Evolutionary conservation across 2,888 invertebrate species (phyloP), one percentile per base, ranked within the genome.

Genomic region (Scrobipalpa costella): DNA sequence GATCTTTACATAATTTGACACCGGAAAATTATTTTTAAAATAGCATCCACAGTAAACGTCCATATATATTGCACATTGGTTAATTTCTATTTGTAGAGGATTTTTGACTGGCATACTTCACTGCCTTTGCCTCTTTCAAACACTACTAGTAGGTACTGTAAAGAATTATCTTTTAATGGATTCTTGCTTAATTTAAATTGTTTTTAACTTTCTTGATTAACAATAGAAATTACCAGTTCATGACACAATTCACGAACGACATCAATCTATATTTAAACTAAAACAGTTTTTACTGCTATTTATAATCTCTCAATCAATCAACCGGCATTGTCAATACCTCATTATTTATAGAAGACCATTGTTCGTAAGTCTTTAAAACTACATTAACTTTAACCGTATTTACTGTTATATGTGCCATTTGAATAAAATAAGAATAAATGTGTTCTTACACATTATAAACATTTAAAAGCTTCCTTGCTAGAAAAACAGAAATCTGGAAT

Each of bases 1-100:
- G 33, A 9, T 38, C 15, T 19, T 57, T 60, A 64, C 60, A 60
- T 33, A 7, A 34, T 27, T 55, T 55, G n/a, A 27, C n/a, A 55
- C 8, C n/a, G 34, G 55, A 55, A 55, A 55, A 55, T 55, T 55
- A 15, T 34, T n/a, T 1, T 13, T n/a, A 8, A 17, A 50, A 50
- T 44, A 27, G 21, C 50, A 52, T 13, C 19, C 11, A 19, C 50
- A 8, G 19, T 50, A 50, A n/a, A n/a, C n/a, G n/a, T n/a, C n/a
- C n/a, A n/a, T n/a, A n/a, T n/a, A n/a, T n/a, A n/a, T n/a, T n/a
- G n/a, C n/a, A n/a, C n/a, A n/a, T n/a, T n/a, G n/a, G n/a, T n/a
- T n/a, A n/a, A n/a, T n/a, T n/a, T n/a, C n/a, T n/a, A n/a, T n/a
- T n/a, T n/a, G n/a, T n/a, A n/a, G n/a, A n/a, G n/a, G n/a, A n/a